Base-by-base conservation (phyloP, 2,888 invertebrate genomes). In the Drosophila flavopinicola region DNA sequence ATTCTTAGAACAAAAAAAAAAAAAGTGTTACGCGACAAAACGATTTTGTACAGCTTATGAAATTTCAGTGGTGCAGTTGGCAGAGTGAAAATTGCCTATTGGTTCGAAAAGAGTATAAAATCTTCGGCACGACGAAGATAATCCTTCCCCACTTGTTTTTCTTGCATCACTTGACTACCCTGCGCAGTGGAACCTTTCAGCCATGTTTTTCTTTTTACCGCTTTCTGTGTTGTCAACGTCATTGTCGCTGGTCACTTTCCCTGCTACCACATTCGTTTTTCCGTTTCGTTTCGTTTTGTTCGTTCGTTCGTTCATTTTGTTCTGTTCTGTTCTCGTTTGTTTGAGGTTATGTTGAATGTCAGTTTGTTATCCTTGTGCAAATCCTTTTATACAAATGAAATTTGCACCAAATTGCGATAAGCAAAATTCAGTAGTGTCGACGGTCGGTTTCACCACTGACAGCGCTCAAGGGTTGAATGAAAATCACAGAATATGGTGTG, bases 371-470 rank as follows among this genome's bases (percentile, higher is more conserved):
- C 87, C 87, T 74, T 85, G 86, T 70, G 71, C 79, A 88, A 89
- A 88, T 88, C 89, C 88, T 89, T 88, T 87, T 88, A 88, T 85
- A 85, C 85, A 87, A 87, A 87, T 88, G 88, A 87, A 88, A 86
- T 80, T 87, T 70, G 77, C 75, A 77, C 86, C 80, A 84, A 86
- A 86, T 70, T 74, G 73, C 77, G 84, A 84, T 87, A 87, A 86
- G 84, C 78, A 84, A 82, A 75, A 75, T 66, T 78, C 82, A 82
- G 78, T 78, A 69, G 82, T 71, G 61, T 59, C 47, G 11, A 38
- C 52, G 23, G 35, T 32, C 30, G 25, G n/a, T 30, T 39, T 49
- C 27, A 39, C 13, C 41, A 39, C 9, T 20, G 32, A 33, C 37
- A 51, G 7, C 23, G 39, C 48, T 33, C 15, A 23, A 33, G 27